phyloP scores from a whole-genome alignment of 2,797 vertebrate genomes.

The Ispidina lecontei region DNA sequence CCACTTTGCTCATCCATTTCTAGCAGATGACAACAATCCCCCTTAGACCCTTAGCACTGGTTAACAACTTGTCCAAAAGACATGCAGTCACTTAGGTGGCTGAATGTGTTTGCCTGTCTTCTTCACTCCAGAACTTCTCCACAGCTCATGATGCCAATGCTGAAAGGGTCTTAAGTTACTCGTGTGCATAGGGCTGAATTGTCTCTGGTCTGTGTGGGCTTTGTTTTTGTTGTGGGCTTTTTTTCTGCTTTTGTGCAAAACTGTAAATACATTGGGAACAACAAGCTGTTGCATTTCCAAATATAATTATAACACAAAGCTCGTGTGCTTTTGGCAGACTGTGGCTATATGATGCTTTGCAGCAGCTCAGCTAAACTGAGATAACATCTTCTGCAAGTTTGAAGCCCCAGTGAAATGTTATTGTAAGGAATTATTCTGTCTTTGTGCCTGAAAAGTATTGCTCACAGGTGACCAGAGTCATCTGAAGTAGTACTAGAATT shows the following conservation, averaged over 20 bases:
- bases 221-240: constrained; percentile 13
- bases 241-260: constrained; percentile 33
- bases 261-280: constrained; percentile 32
- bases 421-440: not conserved
- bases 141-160: not conserved
- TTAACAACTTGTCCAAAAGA: not conserved
- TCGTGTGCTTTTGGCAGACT: not conserved
- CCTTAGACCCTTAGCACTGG: not conserved
- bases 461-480: not conserved
- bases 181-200: constrained; percentile 4
- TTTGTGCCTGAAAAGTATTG: not conserved
- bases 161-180: constrained; percentile 38
- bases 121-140: not conserved
- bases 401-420: not conserved
- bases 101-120: not conserved
- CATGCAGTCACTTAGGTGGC: not conserved
- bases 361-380: not conserved
- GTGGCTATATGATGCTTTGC: not conserved
- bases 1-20: not conserved
- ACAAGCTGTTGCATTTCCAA: not conserved
- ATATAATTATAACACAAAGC: not conserved
- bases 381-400: not conserved
- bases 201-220: constrained; percentile 44
- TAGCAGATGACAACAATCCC: not conserved
- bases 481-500: not conserved